Conservation (phyloP, 2,888 invertebrate genomes). For the Linnaemya tessellans region DNA sequence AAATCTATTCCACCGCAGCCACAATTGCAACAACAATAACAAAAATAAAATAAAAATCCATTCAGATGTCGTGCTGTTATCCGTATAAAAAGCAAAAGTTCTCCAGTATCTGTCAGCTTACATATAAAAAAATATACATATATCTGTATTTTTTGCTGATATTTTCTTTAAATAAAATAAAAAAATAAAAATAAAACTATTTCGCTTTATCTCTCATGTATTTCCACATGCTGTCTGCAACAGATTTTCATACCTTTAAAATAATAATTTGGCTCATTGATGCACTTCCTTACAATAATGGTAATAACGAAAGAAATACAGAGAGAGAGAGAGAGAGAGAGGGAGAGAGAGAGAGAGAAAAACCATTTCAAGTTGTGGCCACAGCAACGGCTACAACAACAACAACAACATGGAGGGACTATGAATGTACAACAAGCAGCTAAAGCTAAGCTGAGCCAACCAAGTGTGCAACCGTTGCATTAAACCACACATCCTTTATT, state of each 20-base stretch:
- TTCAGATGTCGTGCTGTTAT: constrained; percentile 6
- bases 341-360: background rate
- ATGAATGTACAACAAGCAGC: background rate
- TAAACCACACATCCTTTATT: constrained; percentile 54
- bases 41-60: constrained; percentile 5
- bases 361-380: constrained; percentile 15
- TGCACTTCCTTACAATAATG: constrained; percentile 37
- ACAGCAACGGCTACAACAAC: background rate
- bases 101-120: constrained; percentile 7
- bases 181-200: no score
- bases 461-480: constrained; percentile 50
- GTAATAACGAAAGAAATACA: constrained; percentile 3
- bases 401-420: background rate
- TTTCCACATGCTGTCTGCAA: background rate
- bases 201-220: background rate
- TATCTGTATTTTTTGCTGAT: background rate
- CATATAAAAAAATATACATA: background rate
- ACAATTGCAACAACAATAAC: constrained; percentile 26
- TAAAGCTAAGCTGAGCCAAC: constrained; percentile 28
- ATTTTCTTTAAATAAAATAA: background rate
- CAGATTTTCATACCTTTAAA: constrained; percentile 37
- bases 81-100: constrained; percentile 36
- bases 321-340: background rate
- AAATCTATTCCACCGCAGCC: constrained; percentile 25
- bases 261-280: constrained; percentile 55